Base-by-base conservation (phyloP, 1,140 invertebrate genomes). In the Lordiphosa mommai region DNA sequence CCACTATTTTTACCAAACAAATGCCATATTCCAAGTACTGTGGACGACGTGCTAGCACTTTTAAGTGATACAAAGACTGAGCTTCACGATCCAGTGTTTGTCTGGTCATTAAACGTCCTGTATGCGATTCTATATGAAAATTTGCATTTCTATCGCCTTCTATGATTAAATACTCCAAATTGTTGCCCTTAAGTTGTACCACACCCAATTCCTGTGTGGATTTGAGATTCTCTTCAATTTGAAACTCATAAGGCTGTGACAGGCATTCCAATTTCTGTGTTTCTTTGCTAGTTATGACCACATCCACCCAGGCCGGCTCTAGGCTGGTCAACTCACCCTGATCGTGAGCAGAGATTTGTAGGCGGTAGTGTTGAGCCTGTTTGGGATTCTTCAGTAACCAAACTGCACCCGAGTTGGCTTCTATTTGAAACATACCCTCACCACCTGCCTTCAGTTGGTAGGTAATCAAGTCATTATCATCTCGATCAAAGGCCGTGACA, bases 31-130 rank as follows among this genome's bases (percentile, higher is more conserved):
- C 43, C 7, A 52, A 43, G 9, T 5, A 30, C 30, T 50, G 55
- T 14, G 16, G 27, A 2, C 47, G 74, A 88, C 92, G 91, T 0
- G 96, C 97, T 10, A 94, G 91, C 0, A 98, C 91, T 63, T 92
- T 92, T 17, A 99, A 90, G 50, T 91, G 93, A 88, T 98, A 98
- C 36, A 92, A 90, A 10, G 93, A 90, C 63, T 92, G 91, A 57
- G 92, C 90, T 90, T 99, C 98, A 29, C 97, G 91, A 88, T 99
- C 97, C 46, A 99, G 92, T 58, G 92, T 92, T 14, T 92, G 92
- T 3, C 93, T 92, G 0, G 97, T 95, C 20, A 92, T 94, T 30
- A 99, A 95, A 9, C 92, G 89, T 0, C 96, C 96, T 12, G 92
- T 93, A 48, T 90, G 92, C 79, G 94, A 92, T 84, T 97, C 93